A percentile compares a stretch with the other conserved stretches of the same genome.
Evolutionary conservation across 2,888 invertebrate genomes (phyloP).

Genomic region (Microchrysa polita): DNA sequence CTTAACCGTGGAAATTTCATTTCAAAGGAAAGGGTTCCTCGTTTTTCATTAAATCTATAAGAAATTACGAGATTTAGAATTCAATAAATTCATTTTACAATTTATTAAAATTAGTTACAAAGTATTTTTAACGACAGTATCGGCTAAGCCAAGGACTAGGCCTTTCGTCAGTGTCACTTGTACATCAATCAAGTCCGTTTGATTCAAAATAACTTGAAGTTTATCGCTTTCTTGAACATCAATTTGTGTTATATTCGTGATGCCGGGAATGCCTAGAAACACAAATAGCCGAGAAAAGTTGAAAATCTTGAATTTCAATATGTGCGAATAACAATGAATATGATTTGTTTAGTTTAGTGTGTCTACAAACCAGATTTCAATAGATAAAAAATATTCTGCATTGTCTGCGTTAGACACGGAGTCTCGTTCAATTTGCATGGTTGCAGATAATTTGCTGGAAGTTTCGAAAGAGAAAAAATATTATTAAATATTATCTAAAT

Average conservation of each 20-base stretch:
- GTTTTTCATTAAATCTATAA: conserved; percentile 23
- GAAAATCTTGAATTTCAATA: too few relatives aligned
- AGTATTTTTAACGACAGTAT: conserved; percentile 24
- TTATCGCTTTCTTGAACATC: conserved; percentile 31
- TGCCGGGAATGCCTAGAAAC: conserved; percentile 30
- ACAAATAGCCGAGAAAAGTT: too few relatives aligned
- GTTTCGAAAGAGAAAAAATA: too few relatives aligned
- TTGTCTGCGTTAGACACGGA: conserved; percentile 12
- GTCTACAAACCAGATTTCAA: conserved; percentile 26
- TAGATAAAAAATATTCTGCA: conserved; percentile 29
- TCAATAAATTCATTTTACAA: not conserved
- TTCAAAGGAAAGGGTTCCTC: conserved; percentile 28
- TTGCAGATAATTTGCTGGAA: conserved; percentile 21
- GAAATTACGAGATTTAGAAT: not conserved
- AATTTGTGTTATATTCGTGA: conserved; percentile 14
- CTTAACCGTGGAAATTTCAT: conserved; percentile 32
- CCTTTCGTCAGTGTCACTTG: conserved; percentile 20
- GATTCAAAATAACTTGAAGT: conserved; percentile 24
- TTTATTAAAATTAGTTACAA: conserved; percentile 18
- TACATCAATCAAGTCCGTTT: conserved; percentile 21
- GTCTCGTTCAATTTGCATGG: conserved; percentile 22
- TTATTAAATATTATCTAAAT: too few relatives aligned
- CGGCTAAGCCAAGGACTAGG: conserved; percentile 8
- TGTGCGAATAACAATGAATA: not conserved
- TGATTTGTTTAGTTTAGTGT: too few relatives aligned